These are phyloP conservation scores for Microtus richardsoni DNA, from an alignment of 2,113 vertebrate genomes.

Conservation along the genomic window DNA sequence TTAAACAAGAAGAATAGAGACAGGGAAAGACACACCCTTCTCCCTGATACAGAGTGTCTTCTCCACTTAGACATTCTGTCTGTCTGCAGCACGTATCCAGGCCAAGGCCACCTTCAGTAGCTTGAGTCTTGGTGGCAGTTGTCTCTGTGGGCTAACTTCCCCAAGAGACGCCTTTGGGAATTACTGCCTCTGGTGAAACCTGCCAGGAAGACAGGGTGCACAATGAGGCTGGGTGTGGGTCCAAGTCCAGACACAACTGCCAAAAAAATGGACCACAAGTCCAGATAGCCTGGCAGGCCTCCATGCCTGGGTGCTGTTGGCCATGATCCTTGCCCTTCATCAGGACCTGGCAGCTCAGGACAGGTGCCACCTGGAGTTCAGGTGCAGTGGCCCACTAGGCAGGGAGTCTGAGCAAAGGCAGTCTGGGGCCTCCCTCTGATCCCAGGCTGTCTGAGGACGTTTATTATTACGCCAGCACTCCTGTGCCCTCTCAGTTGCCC, in stretches of 20 bases:
- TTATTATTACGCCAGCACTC: accelerated
- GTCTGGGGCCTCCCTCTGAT: neutral
- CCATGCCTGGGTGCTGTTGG: accelerated
- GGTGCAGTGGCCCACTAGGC: neutral
- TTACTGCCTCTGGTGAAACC: neutral
- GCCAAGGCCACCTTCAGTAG: neutral
- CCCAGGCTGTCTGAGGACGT: neutral
- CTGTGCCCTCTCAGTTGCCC: neutral
- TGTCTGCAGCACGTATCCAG: neutral
- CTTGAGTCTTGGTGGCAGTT: neutral
- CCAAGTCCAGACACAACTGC: neutral
- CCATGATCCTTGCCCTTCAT: neutral
- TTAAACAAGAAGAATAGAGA: neutral
- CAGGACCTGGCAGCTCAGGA: neutral
- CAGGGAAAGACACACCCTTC: neutral
- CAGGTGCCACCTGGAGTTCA: neutral
- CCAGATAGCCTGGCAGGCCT: neutral
- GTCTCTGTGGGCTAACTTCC: neutral
- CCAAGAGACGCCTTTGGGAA: neutral
- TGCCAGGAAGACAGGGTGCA: neutral
- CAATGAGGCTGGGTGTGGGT: neutral
- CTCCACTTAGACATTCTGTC: no score
- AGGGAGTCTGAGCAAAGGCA: no score
- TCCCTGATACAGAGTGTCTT: neutral
- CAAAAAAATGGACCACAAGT: neutral